Conservation (phyloP, 2,888 invertebrate species). For the Sphinx pinastri region DNA sequence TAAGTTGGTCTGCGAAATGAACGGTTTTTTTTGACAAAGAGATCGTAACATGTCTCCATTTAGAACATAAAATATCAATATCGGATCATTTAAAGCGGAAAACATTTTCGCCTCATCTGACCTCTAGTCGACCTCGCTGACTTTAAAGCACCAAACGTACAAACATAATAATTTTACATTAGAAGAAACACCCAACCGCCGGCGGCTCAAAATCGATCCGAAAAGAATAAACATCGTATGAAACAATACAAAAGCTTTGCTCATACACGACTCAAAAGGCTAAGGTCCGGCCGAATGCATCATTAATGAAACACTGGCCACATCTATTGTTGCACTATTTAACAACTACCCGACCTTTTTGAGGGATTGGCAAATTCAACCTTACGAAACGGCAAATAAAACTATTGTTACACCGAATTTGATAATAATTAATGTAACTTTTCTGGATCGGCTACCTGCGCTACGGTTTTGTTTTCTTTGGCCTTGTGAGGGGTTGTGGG, state of each 20-base stretch:
- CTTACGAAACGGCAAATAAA: constrained; percentile 44
- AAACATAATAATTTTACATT: background rate
- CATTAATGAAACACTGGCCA: constrained; percentile 70
- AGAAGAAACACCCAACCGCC: background rate
- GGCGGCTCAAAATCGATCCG: constrained; percentile 9
- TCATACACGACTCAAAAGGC: constrained; percentile 63
- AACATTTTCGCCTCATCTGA: too few relatives aligned
- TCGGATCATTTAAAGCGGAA: too few relatives aligned
- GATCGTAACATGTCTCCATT: too few relatives aligned
- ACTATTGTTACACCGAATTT: constrained; percentile 26
- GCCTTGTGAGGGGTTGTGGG: background rate
- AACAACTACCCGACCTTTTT: constrained; percentile 60
- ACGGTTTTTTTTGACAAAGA: too few relatives aligned
- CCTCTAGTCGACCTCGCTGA: too few relatives aligned
- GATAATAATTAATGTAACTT: constrained; percentile 14
- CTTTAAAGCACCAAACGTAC: background rate
- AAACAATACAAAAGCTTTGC: constrained; percentile 17
- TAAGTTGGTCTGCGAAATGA: too few relatives aligned
- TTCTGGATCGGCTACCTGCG: constrained; percentile 10
- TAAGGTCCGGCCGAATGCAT: constrained; percentile 74
- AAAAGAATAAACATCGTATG: constrained; percentile 16
- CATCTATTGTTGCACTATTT: constrained; percentile 81
- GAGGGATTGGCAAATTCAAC: constrained; percentile 66
- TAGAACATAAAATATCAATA: too few relatives aligned
- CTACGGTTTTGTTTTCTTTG: constrained; percentile 16